These are phyloP conservation scores for Heliothis virescens DNA, from an alignment of 1,140 invertebrate species.

Conservation along the genomic window DNA sequence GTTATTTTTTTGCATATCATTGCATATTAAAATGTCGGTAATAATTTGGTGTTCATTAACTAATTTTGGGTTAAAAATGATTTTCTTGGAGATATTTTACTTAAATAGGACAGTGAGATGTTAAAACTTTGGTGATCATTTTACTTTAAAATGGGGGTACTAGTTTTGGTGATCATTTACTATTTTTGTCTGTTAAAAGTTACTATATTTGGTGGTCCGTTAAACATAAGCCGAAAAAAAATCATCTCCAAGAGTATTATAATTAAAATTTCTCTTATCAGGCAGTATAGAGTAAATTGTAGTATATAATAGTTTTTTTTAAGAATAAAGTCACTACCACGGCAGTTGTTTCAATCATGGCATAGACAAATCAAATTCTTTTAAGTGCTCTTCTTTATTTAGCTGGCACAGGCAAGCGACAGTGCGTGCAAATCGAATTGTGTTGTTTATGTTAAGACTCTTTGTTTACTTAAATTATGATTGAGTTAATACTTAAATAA, in stretches of 20 bases:
- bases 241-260: not conserved
- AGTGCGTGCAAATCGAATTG: not conserved
- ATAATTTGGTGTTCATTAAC: too few relatives aligned
- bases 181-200: too few relatives aligned
- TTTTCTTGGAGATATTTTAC: too few relatives aligned
- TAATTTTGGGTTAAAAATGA: too few relatives aligned
- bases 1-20: too few relatives aligned
- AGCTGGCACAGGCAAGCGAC: not conserved
- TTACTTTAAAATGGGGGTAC: too few relatives aligned
- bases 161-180: too few relatives aligned
- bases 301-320: not conserved
- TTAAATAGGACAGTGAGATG: too few relatives aligned
- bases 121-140: too few relatives aligned
- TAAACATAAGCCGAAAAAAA: too few relatives aligned
- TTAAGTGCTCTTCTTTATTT: conserved; percentile 1
- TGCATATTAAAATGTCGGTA: too few relatives aligned
- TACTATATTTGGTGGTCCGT: too few relatives aligned
- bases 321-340: conserved; percentile 23
- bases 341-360: not conserved
- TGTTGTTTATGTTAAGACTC: not conserved
- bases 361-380: not conserved
- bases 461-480: conserved; percentile 9
- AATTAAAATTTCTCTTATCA: conserved; percentile 6
- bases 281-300: conserved; percentile 18
- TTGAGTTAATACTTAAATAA: not conserved